Percentiles rank a stretch among this genome's conserved stretches.
Conservation (phyloP, 2,113 vertebrate genomes). For the Odontesthes bonariensis region DNA sequence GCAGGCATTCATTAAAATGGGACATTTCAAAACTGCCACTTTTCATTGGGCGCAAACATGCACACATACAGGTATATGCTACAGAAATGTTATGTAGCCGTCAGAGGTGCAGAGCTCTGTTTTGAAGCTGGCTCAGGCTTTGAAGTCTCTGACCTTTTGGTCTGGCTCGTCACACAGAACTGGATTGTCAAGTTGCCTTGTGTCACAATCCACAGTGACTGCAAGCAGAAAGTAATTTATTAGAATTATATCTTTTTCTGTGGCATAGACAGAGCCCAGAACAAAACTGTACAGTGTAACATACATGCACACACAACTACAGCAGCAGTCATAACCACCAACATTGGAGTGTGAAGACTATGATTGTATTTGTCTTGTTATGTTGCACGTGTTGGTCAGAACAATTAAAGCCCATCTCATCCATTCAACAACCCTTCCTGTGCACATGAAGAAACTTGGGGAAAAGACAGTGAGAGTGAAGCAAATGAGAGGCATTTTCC, state of each 20-base stretch:
- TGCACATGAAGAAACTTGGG: too few relatives aligned
- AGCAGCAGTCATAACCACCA: not conserved
- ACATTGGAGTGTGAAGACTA: too few relatives aligned
- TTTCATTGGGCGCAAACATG: constrained; percentile 28
- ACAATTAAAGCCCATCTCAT: not conserved
- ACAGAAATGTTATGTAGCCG: constrained; percentile 55
- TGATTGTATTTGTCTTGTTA: too few relatives aligned
- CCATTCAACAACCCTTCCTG: too few relatives aligned
- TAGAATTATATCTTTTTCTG: constrained; percentile 48
- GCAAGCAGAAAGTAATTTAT: constrained; percentile 34
- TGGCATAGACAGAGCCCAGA: constrained; percentile 14
- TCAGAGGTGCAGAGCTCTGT: constrained; percentile 56
- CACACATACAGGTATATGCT: constrained; percentile 18
- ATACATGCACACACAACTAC: not conserved
- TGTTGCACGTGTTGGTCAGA: not conserved
- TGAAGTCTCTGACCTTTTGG: constrained; percentile 79
- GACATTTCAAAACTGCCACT: constrained; percentile 20
- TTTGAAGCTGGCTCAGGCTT: constrained; percentile 69
- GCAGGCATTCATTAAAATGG: constrained; percentile 38
- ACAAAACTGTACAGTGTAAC: constrained; percentile 15
- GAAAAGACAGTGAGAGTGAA: not conserved
- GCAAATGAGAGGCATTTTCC: too few relatives aligned
- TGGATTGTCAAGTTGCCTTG: constrained; percentile 74
- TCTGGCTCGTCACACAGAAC: constrained; percentile 72
- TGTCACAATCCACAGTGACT: constrained; percentile 57